These are phyloP conservation scores for Oscheius sp. DNA, from an alignment of 2,888 invertebrate genomes.

Conservation along the genomic window DNA sequence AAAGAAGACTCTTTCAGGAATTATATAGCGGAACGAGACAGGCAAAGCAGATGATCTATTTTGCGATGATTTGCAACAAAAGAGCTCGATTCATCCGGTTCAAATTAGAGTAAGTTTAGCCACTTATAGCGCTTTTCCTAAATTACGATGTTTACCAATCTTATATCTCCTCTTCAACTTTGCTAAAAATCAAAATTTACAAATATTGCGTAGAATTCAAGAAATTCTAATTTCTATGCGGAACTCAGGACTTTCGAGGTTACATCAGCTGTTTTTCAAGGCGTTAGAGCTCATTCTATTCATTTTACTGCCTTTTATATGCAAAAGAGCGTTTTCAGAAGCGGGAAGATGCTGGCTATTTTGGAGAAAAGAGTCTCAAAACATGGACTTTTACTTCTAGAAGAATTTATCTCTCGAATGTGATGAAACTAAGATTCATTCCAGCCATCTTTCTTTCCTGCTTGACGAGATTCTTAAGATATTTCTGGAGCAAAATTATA, in stretches of 20 bases:
- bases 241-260: too few species aligned
- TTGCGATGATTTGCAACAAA: constrained; percentile 13
- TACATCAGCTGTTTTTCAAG: neutral
- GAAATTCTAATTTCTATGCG: too few species aligned
- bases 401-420: constrained; percentile 10
- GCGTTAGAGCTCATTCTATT: neutral
- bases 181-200: too few species aligned
- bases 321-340: neutral
- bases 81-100: constrained; percentile 1
- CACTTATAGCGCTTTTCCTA: too few species aligned
- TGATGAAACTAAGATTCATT: neutral
- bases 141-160: too few species aligned
- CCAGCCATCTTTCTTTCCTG: neutral
- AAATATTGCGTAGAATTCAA: too few species aligned
- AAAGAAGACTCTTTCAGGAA: neutral
- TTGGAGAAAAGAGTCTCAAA: neutral
- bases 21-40: neutral
- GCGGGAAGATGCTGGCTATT: neutral
- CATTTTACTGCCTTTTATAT: neutral
- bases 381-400: neutral
- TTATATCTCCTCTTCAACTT: too few species aligned
- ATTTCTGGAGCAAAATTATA: too few species aligned
- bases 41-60: constrained; percentile 20
- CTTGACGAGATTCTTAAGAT: too few species aligned
- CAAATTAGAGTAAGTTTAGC: constrained; percentile 6